phyloP scores from a whole-genome alignment of 2,797 vertebrate species.

The Sebastes ruberrimus region DNA sequence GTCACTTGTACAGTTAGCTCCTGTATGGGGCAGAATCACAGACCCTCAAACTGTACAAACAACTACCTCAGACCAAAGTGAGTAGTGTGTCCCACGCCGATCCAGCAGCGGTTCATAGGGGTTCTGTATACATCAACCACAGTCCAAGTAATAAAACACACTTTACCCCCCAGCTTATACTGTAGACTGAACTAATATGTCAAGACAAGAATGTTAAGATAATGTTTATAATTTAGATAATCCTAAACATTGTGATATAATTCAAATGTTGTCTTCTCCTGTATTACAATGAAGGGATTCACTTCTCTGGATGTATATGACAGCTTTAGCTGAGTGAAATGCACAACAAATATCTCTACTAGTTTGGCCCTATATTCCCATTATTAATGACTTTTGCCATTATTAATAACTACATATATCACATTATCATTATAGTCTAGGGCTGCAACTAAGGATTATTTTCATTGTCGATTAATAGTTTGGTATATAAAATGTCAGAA shows the following conservation, averaged over 20 bases:
- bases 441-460: too few relatives aligned
- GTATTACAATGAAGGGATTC: background rate
- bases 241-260: background rate
- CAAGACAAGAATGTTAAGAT: background rate
- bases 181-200: background rate
- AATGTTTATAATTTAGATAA: background rate
- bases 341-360: background rate
- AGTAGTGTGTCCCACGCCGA: conserved; percentile 57
- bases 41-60: conserved; percentile 99
- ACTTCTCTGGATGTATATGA: background rate
- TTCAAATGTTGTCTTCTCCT: background rate
- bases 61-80: conserved; percentile 99
- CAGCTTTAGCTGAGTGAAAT: background rate
- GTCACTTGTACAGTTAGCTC: conserved; percentile 99
- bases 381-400: background rate
- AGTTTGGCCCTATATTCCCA: background rate
- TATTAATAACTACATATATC: background rate
- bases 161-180: background rate
- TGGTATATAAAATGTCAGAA: too few relatives aligned
- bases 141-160: background rate
- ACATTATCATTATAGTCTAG: background rate
- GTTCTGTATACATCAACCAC: background rate
- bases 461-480: too few relatives aligned
- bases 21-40: conserved; percentile 99
- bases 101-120: background rate